A percentile compares a stretch with the other conserved stretches of the same genome.
These are phyloP conservation scores for Manis pentadactyla DNA, from an alignment of 2,797 vertebrate genomes.

Conservation along the genomic window DNA sequence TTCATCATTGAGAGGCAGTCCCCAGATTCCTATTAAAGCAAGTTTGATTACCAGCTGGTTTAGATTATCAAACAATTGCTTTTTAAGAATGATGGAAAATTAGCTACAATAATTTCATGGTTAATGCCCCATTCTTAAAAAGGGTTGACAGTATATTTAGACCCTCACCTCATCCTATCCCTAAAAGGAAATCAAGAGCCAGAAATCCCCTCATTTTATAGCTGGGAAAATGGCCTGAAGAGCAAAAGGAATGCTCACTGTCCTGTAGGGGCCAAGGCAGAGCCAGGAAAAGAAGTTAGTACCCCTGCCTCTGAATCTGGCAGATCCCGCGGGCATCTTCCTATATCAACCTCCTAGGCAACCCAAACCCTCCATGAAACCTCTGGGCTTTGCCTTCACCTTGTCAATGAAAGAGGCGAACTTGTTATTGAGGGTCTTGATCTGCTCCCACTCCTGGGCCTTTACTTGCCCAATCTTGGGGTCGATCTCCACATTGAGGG, in stretches of 20 bases:
- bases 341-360: not conserved
- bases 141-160: not conserved
- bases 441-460: constrained; percentile 61
- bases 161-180: not conserved
- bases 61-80: not conserved
- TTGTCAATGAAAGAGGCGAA: constrained; percentile 94
- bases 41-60: not conserved
- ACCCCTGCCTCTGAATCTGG: not conserved
- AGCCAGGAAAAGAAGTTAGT: not conserved
- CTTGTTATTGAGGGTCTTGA: constrained; percentile 91
- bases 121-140: not conserved
- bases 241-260: not conserved
- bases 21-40: not conserved
- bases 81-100: not conserved
- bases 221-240: not conserved
- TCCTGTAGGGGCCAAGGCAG: not conserved
- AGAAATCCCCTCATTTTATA: not conserved
- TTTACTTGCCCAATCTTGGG: constrained; percentile 90
- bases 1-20: not conserved
- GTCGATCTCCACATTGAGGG: constrained; percentile 91
- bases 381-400: constrained; percentile 84
- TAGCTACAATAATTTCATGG: not conserved
- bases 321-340: not conserved
- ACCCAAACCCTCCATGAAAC: not conserved
- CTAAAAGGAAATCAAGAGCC: not conserved